Evolutionary conservation across 1,140 invertebrate genomes (phyloP).

Genomic region (Halictus rubicundus): DNA sequence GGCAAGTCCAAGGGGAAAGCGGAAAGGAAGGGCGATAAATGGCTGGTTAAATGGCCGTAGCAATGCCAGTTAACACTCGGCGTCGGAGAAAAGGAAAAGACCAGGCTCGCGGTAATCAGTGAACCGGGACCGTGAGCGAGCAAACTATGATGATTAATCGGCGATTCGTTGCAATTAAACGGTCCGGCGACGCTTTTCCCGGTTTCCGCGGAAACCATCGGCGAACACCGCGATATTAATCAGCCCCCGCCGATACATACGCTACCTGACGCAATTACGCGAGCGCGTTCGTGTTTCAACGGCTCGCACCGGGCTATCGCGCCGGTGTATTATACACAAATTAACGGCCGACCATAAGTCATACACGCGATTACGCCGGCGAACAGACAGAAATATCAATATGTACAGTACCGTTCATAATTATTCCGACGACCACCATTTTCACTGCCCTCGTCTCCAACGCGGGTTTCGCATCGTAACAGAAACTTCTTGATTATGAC

Average conservation of each 20-base stretch:
- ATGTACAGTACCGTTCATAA: conserved; percentile 1
- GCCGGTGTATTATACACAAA: conserved; percentile 21
- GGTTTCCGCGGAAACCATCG: conserved; percentile 20
- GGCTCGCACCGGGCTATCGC: background rate
- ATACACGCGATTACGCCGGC: conserved; percentile 28
- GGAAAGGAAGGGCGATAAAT: background rate
- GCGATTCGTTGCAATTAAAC: conserved; percentile 15
- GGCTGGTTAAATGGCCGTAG: background rate
- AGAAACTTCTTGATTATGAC: too few species aligned
- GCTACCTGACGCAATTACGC: conserved; percentile 9
- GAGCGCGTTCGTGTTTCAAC: background rate
- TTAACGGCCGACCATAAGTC: conserved; percentile 27
- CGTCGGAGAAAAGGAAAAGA: background rate
- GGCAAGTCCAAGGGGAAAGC: background rate
- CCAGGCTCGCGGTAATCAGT: background rate
- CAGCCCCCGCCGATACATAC: background rate
- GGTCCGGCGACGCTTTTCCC: conserved; percentile 7
- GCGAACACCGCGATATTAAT: conserved; percentile 2
- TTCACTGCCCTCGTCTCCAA: too few species aligned
- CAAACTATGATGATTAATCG: conserved; percentile 32
- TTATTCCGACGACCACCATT: too few species aligned
- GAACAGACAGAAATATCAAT: conserved; percentile 27
- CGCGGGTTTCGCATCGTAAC: too few species aligned
- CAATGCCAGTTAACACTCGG: background rate
- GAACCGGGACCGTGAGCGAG: background rate